phyloP scores from a whole-genome alignment of 2,888 invertebrate species.

The Crioceris asparagi region DNA sequence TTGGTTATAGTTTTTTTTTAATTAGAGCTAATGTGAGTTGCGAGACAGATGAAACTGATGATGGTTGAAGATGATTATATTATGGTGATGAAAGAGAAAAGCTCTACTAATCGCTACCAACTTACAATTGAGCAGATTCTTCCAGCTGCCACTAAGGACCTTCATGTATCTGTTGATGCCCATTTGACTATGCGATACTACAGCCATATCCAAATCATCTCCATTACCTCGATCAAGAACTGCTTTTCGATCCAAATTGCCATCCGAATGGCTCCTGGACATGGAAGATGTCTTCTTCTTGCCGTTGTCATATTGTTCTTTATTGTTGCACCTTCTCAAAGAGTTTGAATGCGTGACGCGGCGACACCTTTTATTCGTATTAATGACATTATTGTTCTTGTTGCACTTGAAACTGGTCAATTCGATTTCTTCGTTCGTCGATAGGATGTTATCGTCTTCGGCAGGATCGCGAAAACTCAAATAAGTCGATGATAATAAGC shows the following conservation, averaged over 20 bases:
- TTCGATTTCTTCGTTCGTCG: conserved; percentile 29
- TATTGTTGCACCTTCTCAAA: conserved; percentile 35
- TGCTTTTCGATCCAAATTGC: conserved; percentile 50
- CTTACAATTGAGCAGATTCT: conserved; percentile 70
- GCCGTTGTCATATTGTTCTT: no score
- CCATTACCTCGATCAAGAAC: conserved; percentile 23
- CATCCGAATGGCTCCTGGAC: conserved; percentile 61
- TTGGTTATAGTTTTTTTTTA: no score
- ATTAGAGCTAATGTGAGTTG: no score
- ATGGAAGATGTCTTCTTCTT: conserved; percentile 34
- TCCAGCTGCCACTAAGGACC: conserved; percentile 69
- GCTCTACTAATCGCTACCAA: conserved; percentile 25
- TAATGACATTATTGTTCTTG: conserved; percentile 10
- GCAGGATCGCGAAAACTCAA: conserved; percentile 47
- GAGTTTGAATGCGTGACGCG: conserved; percentile 39
- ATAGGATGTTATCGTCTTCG: conserved; percentile 37
- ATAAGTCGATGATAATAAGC: conserved; percentile 43
- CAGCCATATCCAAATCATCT: no score
- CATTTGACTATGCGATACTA: conserved; percentile 22
- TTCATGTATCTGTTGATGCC: conserved; percentile 57
- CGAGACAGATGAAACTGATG: no score
- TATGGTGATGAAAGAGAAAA: no score
- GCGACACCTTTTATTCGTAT: conserved; percentile 23
- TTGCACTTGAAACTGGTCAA: conserved; percentile 21
- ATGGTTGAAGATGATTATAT: no score